A percentile compares a stretch with the other conserved stretches of the same genome.
Evolutionary conservation across 2,888 invertebrate species (phyloP).

Genomic region (Beris chalybata): DNA sequence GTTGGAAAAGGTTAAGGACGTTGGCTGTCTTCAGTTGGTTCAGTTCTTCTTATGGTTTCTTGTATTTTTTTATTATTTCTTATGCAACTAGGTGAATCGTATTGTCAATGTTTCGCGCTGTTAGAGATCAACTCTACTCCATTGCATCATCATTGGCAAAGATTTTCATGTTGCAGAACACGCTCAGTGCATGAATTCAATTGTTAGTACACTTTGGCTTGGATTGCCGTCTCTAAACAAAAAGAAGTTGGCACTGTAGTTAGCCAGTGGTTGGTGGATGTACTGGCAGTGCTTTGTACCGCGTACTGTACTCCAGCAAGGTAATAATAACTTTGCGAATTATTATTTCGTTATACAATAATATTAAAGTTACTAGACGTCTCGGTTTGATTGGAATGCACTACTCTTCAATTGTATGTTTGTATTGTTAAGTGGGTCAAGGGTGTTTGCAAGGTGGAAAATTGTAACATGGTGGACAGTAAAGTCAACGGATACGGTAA

Average conservation of each 20-base stretch:
- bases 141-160: neutral
- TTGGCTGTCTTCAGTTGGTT: conserved; percentile 15
- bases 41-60: neutral
- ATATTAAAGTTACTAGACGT: conserved; percentile 26
- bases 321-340: conserved; percentile 26
- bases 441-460: conserved; percentile 20
- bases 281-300: no score
- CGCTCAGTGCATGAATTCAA: conserved; percentile 25
- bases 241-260: no score
- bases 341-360: conserved; percentile 30
- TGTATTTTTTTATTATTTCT: conserved; percentile 26
- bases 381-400: conserved; percentile 9
- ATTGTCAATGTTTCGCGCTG: conserved; percentile 33
- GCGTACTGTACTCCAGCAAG: neutral
- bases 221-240: no score
- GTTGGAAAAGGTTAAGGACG: conserved; percentile 32
- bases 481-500: no score
- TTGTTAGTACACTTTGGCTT: conserved; percentile 11
- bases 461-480: conserved; percentile 8
- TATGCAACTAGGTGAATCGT: conserved; percentile 31
- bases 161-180: conserved; percentile 22
- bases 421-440: conserved; percentile 14
- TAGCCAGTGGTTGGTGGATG: no score
- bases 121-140: conserved; percentile 29
- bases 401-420: conserved; percentile 8